These are phyloP conservation scores for Odontomachus brunneus DNA, from an alignment of 1,140 invertebrate species.

Conservation along the genomic window DNA sequence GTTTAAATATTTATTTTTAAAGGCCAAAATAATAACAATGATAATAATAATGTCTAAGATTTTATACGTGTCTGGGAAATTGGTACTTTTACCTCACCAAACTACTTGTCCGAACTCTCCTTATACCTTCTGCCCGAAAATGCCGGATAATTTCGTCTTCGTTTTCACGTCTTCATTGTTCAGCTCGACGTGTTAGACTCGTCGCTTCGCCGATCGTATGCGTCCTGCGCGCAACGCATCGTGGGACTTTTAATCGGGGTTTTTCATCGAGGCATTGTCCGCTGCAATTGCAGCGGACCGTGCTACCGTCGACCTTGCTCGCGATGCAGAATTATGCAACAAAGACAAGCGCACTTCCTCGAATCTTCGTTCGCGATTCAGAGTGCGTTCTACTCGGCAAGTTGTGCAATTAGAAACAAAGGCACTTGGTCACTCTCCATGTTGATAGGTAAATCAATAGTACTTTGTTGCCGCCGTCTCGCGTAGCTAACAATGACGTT, in stretches of 20 bases:
- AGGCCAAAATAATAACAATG: no score
- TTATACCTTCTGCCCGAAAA: no score
- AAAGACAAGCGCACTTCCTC: constrained; percentile 40
- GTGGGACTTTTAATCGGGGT: not conserved
- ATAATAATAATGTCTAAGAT: no score
- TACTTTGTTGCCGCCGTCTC: constrained; percentile 32
- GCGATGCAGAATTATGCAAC: constrained; percentile 6
- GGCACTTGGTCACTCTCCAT: not conserved
- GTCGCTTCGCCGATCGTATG: no score
- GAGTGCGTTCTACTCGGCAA: constrained; percentile 5
- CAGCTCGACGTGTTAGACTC: no score
- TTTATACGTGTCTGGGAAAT: no score
- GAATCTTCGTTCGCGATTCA: constrained; percentile 9
- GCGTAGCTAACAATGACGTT: not conserved
- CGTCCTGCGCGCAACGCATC: no score
- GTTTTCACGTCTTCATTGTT: not conserved
- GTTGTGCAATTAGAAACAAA: not conserved
- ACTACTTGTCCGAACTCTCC: no score
- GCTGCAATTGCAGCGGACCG: not conserved
- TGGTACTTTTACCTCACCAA: no score
- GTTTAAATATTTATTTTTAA: no score
- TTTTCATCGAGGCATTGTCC: constrained; percentile 14
- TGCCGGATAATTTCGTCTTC: no score
- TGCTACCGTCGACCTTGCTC: constrained; percentile 1
- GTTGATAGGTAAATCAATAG: constrained; percentile 21